Evolutionary conservation across 2,113 vertebrate species (phyloP), one percentile per base, ranked within the genome.

Genomic region (Climacteris rufus): DNA sequence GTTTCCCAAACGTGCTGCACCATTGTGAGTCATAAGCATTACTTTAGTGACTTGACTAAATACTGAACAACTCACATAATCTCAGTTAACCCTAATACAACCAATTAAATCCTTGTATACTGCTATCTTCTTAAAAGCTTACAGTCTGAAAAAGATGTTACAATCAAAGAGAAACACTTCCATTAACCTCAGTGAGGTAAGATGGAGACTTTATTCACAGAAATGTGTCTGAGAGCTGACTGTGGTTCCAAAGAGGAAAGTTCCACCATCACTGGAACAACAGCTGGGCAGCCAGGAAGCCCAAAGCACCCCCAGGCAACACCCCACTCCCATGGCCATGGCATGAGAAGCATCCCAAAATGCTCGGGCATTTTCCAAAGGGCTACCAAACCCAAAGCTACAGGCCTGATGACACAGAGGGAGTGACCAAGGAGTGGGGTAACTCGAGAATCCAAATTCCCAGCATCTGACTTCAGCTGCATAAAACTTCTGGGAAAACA

Each of bases 291-390:
- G 19, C 33, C 63, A 85, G 3, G 1, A 68, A 65, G 45, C 89
- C 50, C 18, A 37, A 93, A 76, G 45, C 2, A 16, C 45, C 30
- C 66, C 80, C 28, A 84, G 37, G 42, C 53, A 94, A 95, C 89
- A 53, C 12, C 25, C 71, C 71, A 69, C 68, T 88, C 66, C 70
- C 63, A 79, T 4, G 35, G 50, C 35, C 47, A 37, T 10, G 63
- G 66, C 16, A 96, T 85, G 90, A 96, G 4, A 25, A 82, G 39
- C 66, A 94, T 95, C 13, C 75, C 40, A 84, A 91, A 91, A 87
- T 17, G 57, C 57, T 47, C n/a, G 45, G 49, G 84, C 39, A 85
- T 89, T 87, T 93, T 45, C 82, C 47, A 59, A 91, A 83, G 61
- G 13, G 52, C 33, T 60, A 91, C 30, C 30, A 87, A 75, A 87